Conservation (phyloP, 2,797 vertebrate genomes). For the Enteromius paludinosus region DNA sequence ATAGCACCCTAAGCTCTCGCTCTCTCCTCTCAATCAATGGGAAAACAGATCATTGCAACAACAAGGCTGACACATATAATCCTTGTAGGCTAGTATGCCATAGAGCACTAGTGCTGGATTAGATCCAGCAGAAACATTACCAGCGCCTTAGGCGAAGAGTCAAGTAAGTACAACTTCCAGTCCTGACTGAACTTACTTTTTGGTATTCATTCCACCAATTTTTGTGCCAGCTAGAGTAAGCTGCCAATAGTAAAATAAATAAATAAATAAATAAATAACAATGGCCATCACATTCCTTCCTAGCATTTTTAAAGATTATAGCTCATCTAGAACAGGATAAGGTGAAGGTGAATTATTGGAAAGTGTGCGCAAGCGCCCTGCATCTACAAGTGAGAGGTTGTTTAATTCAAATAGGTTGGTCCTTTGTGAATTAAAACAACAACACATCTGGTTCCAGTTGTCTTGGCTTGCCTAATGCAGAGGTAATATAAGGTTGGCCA, state of each 20-base stretch:
- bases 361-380: conserved; percentile 2
- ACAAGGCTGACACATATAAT: conserved; percentile 54
- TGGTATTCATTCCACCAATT: conserved; percentile 39
- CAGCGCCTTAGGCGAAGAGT: conserved; percentile 51
- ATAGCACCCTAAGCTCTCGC: conserved; percentile 38
- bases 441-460: conserved; percentile 61
- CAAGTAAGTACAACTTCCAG: conserved; percentile 50
- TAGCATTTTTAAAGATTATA: conserved; percentile 28
- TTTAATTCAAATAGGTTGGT: conserved; percentile 46
- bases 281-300: conserved; percentile 35
- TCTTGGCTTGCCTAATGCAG: conserved; percentile 52
- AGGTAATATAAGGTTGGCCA: conserved; percentile 45
- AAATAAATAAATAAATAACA: conserved; percentile 7
- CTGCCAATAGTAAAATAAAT: conserved; percentile 29
- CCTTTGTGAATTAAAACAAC: conserved; percentile 42
- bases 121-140: conserved; percentile 58
- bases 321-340: conserved; percentile 2
- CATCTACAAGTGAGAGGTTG: conserved; percentile 45
- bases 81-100: conserved; percentile 55
- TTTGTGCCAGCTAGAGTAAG: conserved; percentile 29
- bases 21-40: conserved; percentile 32
- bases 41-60: conserved; percentile 57
- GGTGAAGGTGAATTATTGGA: conserved; percentile 4
- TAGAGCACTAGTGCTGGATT: conserved; percentile 52
- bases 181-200: conserved; percentile 48